A percentile compares a stretch with the other conserved stretches of the same genome.
phyloP scores from a whole-genome alignment of 1,140 invertebrate species.

The Littorina saxatilis region DNA sequence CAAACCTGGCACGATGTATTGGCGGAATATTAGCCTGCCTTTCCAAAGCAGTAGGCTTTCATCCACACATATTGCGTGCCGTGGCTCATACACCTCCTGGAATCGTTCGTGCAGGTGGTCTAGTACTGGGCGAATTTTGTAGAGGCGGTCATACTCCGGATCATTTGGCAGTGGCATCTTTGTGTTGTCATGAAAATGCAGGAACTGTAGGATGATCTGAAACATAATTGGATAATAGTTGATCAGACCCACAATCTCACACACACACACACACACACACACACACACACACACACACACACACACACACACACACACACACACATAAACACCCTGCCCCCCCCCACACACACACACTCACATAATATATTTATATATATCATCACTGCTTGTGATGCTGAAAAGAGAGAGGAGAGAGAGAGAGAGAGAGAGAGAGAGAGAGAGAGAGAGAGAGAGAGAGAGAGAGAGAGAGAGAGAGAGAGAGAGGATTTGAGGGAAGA shows the following conservation, averaged over 20 bases:
- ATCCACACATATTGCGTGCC: neutral
- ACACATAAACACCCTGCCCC: neutral
- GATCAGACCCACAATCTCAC: too few relatives aligned
- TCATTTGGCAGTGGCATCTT: neutral
- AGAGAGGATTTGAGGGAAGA: too few relatives aligned
- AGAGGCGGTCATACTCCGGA: slow-evolving; percentile 14
- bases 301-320: neutral
- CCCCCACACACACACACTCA: neutral
- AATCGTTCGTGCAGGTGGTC: slow-evolving; percentile 26
- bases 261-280: neutral
- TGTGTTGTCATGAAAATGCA: too few relatives aligned
- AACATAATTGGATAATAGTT: too few relatives aligned
- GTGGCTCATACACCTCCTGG: slow-evolving; percentile 22
- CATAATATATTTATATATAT: too few relatives aligned
- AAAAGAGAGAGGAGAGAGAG: too few relatives aligned
- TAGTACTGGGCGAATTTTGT: too few relatives aligned
- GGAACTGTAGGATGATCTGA: too few relatives aligned
- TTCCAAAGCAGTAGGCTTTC: slow-evolving; percentile 40
- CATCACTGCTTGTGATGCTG: too few relatives aligned
- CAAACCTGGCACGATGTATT: slow-evolving; percentile 26
- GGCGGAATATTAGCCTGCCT: slow-evolving; percentile 30
- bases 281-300: neutral
- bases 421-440: too few relatives aligned
- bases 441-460: too few relatives aligned
- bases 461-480: too few relatives aligned